Evolutionary conservation across 1,140 invertebrate species (phyloP).

Genomic region (Drosophila tsacasi): DNA sequence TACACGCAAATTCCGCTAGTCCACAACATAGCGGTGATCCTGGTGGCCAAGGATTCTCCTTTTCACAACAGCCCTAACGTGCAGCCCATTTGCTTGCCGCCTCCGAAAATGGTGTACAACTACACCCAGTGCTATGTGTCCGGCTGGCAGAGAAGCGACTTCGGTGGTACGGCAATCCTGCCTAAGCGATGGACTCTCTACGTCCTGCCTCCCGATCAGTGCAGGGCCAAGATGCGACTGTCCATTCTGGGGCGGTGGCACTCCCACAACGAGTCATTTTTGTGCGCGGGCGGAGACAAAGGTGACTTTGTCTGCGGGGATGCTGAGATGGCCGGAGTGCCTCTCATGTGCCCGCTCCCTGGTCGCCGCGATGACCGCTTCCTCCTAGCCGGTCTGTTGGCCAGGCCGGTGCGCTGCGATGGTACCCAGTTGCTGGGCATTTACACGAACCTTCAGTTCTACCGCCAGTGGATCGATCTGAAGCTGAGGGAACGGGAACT

Average conservation of each 20-base stretch:
- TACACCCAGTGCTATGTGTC: slow-evolving; percentile 64
- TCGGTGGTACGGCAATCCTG: slow-evolving; percentile 29
- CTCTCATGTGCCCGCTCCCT: slow-evolving; percentile 59
- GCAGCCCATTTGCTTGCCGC: slow-evolving; percentile 60
- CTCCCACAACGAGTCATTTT: slow-evolving; percentile 48
- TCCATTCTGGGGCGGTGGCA: slow-evolving; percentile 53
- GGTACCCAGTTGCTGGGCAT: slow-evolving; percentile 57
- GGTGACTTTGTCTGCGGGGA: slow-evolving; percentile 56
- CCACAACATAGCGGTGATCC: slow-evolving; percentile 57
- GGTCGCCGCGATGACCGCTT: slow-evolving; percentile 43
- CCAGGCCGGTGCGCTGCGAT: slow-evolving; percentile 52
- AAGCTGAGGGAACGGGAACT: slow-evolving; percentile 57
- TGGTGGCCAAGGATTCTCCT: slow-evolving; percentile 26
- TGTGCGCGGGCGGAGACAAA: slow-evolving; percentile 66
- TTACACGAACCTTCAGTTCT: slow-evolving; percentile 56
- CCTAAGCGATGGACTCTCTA: slow-evolving; percentile 57
- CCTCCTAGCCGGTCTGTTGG: slow-evolving; percentile 53
- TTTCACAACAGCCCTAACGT: slow-evolving; percentile 43
- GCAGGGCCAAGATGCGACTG: slow-evolving; percentile 50
- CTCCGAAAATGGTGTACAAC: slow-evolving; percentile 47
- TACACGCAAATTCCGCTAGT: slow-evolving; percentile 48
- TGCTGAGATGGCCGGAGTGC: slow-evolving; percentile 39
- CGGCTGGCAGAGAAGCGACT: slow-evolving; percentile 54
- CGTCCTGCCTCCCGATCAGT: slow-evolving; percentile 59
- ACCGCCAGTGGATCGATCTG: slow-evolving; percentile 63